A percentile compares a stretch with the other conserved stretches of the same genome.
Conservation (phyloP, 1,140 invertebrate species). For the Calephelis virginiensis region DNA sequence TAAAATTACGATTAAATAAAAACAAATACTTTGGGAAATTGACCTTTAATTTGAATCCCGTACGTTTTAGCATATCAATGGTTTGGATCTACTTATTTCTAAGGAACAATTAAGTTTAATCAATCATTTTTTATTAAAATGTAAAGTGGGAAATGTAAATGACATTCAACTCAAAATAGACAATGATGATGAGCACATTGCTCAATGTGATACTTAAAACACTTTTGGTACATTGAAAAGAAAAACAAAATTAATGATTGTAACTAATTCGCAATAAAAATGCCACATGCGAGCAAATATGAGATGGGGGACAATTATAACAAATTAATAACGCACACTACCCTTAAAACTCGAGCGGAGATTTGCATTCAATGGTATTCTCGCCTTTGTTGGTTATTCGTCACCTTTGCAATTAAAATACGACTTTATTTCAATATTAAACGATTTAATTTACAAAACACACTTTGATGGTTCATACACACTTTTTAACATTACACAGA, state of each 20-base stretch:
- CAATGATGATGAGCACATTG: slow-evolving; percentile 11
- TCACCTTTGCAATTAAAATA: slow-evolving; percentile 26
- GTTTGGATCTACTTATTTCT: too few relatives aligned
- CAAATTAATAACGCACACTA: slow-evolving; percentile 76
- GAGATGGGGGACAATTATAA: slow-evolving; percentile 72
- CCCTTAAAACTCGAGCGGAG: slow-evolving; percentile 74
- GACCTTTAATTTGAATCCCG: too few relatives aligned
- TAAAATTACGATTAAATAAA: too few relatives aligned
- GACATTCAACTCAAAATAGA: slow-evolving; percentile 23
- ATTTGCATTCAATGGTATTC: slow-evolving; percentile 73
- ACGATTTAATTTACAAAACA: slow-evolving; percentile 26
- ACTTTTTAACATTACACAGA: slow-evolving; percentile 32
- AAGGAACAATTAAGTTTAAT: too few relatives aligned
- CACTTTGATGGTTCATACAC: slow-evolving; percentile 27
- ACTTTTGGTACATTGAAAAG: slow-evolving; percentile 59
- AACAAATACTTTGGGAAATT: too few relatives aligned
- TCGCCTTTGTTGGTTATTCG: slow-evolving; percentile 60
- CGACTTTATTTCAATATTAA: slow-evolving; percentile 19
- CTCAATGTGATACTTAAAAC: slow-evolving; percentile 61
- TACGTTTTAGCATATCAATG: too few relatives aligned
- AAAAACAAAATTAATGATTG: slow-evolving; percentile 78
- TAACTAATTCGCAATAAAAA: slow-evolving; percentile 78
- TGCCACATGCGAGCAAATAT: slow-evolving; percentile 74
- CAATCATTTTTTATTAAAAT: slow-evolving; percentile 5
- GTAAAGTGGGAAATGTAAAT: slow-evolving; percentile 23